Evolutionary conservation across 2,113 vertebrate species (phyloP).

Genomic region (Pavo muticus): DNA sequence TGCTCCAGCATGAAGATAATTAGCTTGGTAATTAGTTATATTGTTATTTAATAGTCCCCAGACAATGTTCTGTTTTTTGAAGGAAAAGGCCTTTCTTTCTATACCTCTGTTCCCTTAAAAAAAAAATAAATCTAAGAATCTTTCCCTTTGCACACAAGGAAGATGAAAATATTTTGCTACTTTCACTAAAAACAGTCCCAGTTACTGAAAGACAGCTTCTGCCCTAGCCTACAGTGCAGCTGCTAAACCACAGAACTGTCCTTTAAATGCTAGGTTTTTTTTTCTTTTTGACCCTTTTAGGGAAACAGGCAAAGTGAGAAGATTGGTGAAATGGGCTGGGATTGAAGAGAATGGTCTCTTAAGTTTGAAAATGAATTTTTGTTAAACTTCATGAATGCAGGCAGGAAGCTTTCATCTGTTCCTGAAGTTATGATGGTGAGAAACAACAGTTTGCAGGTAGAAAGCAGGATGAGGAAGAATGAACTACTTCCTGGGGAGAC

Average conservation of each 20-base stretch:
- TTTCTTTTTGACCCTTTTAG: not conserved
- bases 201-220: not conserved
- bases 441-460: not conserved
- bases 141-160: not conserved
- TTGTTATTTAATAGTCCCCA: conserved; percentile 57
- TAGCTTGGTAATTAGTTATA: conserved; percentile 61
- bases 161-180: too few relatives aligned
- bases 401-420: not conserved
- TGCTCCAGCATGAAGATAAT: conserved; percentile 44
- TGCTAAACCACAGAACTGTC: not conserved
- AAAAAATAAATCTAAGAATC: not conserved
- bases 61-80: conserved; percentile 46
- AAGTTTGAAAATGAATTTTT: not conserved
- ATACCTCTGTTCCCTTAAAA: not conserved
- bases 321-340: not conserved
- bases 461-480: not conserved
- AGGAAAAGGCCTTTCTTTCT: conserved; percentile 14
- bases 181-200: not conserved
- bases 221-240: not conserved
- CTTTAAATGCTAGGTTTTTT: not conserved
- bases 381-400: not conserved
- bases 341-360: not conserved
- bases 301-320: not conserved
- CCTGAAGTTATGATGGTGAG: not conserved
- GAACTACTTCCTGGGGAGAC: not conserved